Conservation (phyloP, 2,113 vertebrate species). For the Aptenodytes forsteri region DNA sequence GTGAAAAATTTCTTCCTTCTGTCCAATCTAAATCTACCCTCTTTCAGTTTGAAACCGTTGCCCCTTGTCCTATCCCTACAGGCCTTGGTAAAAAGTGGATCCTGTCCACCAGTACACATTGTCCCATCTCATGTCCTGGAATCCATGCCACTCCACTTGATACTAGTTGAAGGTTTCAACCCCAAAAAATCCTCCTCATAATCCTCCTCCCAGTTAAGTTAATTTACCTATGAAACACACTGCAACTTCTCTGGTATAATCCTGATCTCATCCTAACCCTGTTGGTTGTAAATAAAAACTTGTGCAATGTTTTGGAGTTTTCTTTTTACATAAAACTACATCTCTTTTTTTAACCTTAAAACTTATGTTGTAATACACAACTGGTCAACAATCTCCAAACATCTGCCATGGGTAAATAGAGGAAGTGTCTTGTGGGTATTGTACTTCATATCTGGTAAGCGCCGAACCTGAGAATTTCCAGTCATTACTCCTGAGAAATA, state of each 20-base stretch:
- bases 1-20: background rate
- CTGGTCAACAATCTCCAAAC: background rate
- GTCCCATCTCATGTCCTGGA: background rate
- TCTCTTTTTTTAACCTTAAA: background rate
- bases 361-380: background rate
- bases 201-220: background rate
- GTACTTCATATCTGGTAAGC: background rate
- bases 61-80: background rate
- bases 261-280: background rate
- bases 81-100: background rate
- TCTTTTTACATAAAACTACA: background rate
- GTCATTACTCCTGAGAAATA: background rate
- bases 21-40: background rate
- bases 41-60: background rate
- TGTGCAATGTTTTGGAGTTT: background rate
- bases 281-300: background rate
- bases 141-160: background rate
- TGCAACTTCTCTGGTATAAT: background rate
- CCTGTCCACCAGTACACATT: background rate
- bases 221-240: background rate
- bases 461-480: background rate
- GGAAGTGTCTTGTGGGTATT: background rate
- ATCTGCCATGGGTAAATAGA: background rate
- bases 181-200: background rate
- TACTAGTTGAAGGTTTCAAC: background rate